A percentile compares a stretch with the other conserved stretches of the same genome.
phyloP scores from a whole-genome alignment of 2,888 invertebrate genomes.

The Oegoconia quadripuncta region DNA sequence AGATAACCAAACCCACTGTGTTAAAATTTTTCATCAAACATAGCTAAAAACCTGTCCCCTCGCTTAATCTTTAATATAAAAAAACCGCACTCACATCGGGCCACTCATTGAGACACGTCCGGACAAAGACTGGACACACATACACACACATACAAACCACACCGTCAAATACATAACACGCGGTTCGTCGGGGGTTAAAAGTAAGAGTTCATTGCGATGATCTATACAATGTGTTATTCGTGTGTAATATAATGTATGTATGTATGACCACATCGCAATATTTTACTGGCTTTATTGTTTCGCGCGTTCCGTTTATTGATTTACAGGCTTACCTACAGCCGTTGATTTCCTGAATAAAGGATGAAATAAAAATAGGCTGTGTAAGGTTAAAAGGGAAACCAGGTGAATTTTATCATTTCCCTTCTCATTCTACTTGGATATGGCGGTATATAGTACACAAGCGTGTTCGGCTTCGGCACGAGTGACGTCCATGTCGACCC shows the following conservation, averaged over 20 bases:
- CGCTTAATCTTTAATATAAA: too few relatives aligned
- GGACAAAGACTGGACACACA: too few relatives aligned
- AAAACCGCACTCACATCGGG: too few relatives aligned
- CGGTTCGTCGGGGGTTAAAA: too few relatives aligned
- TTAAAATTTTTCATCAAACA: too few relatives aligned
- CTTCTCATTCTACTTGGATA: constrained; percentile 17
- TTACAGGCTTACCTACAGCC: constrained; percentile 10
- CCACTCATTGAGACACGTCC: too few relatives aligned
- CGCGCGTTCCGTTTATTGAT: constrained; percentile 8
- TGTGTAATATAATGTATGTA: neutral
- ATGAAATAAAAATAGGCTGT: constrained; percentile 20
- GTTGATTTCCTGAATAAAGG: constrained; percentile 7
- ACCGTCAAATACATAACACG: too few relatives aligned
- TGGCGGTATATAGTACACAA: constrained; percentile 13
- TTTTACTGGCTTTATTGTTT: constrained; percentile 2
- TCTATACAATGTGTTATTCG: too few relatives aligned
- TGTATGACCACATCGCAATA: neutral
- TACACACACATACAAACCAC: too few relatives aligned
- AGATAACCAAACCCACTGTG: too few relatives aligned
- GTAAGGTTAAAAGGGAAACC: constrained; percentile 27
- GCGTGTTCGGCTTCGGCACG: constrained; percentile 17
- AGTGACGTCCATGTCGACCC: constrained; percentile 31
- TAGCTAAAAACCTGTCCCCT: too few relatives aligned
- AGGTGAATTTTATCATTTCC: constrained; percentile 35
- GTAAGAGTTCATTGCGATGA: too few relatives aligned